These are phyloP conservation scores for Thysanoteuthis rhombus DNA, from an alignment of 2,888 invertebrate genomes.

Conservation along the genomic window DNA sequence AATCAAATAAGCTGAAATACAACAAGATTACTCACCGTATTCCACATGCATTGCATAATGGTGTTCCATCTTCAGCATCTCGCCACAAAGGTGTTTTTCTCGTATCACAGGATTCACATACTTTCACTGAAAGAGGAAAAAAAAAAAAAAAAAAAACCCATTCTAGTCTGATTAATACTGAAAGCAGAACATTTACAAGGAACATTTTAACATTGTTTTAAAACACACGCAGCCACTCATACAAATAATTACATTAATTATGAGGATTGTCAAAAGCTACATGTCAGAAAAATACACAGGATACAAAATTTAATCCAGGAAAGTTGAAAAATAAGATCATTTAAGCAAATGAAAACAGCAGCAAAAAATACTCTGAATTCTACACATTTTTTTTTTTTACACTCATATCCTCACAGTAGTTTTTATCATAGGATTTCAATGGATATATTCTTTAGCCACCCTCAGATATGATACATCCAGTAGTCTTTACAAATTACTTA, in stretches of 20 bases:
- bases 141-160: neutral
- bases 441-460: too few relatives aligned
- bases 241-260: neutral
- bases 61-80: slow-evolving; percentile 67
- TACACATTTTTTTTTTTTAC: too few relatives aligned
- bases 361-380: too few relatives aligned
- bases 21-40: slow-evolving; percentile 56
- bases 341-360: too few relatives aligned
- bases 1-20: neutral
- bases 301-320: too few relatives aligned
- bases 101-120: slow-evolving; percentile 65
- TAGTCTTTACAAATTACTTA: neutral
- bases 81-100: slow-evolving; percentile 66
- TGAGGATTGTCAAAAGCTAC: neutral
- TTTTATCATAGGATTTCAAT: too few relatives aligned
- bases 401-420: too few relatives aligned
- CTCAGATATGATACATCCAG: neutral
- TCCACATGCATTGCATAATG: slow-evolving; percentile 67
- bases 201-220: neutral
- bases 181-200: neutral
- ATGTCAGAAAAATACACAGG: too few relatives aligned
- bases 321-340: neutral
- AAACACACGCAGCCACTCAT: too few relatives aligned
- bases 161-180: too few relatives aligned
- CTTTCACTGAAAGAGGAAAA: slow-evolving; percentile 50